Percentiles rank a stretch among this genome's conserved stretches.
phyloP scores from a whole-genome alignment of 2,888 invertebrate genomes.

The Conus canariensis region DNA sequence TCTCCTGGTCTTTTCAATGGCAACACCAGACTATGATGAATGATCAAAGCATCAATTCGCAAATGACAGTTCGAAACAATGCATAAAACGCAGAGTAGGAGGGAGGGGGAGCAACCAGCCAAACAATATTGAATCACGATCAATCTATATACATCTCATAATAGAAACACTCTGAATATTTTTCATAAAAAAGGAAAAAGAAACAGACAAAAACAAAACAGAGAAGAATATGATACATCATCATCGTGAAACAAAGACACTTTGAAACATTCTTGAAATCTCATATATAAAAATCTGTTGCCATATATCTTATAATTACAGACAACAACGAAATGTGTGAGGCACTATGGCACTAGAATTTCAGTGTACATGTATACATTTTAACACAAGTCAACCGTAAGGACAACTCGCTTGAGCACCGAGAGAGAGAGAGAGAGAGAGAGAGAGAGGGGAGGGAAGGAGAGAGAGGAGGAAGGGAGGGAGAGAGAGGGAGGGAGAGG shows the following conservation, averaged over 20 bases:
- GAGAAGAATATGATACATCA: conserved; percentile 17
- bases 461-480: background rate
- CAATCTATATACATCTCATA: conserved; percentile 12
- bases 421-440: background rate
- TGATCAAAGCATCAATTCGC: background rate
- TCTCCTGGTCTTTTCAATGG: background rate
- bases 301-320: conserved; percentile 31
- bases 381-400: conserved; percentile 33
- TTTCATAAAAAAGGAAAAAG: background rate
- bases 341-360: conserved; percentile 45
- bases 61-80: background rate
- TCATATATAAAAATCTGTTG: conserved; percentile 43
- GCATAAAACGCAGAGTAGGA: background rate
- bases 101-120: background rate
- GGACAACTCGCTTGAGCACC: conserved; percentile 37
- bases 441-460: background rate
- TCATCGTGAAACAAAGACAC: conserved; percentile 21
- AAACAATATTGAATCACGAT: background rate
- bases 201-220: background rate
- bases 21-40: background rate
- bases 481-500: background rate
- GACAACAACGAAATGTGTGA: conserved; percentile 38
- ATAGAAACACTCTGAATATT: conserved; percentile 15
- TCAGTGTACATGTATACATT: background rate
- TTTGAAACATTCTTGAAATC: conserved; percentile 36